Conservation (phyloP, 2,797 vertebrate genomes). For the Chlorospingus flavigularis region DNA sequence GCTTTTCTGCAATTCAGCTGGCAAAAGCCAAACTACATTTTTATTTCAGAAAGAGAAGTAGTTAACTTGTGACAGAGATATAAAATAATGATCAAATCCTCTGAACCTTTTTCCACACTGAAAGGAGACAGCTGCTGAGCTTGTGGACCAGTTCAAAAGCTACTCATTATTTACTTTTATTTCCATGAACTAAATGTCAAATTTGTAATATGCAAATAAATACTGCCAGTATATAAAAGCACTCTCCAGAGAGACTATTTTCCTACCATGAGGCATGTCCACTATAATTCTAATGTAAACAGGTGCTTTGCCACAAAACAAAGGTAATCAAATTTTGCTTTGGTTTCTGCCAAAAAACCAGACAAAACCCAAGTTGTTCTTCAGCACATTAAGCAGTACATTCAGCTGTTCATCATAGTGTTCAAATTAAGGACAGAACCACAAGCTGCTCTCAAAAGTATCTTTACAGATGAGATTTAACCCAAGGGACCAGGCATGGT, state of each 20-base stretch:
- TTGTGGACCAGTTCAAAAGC: background rate
- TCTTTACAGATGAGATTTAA: background rate
- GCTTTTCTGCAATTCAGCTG: background rate
- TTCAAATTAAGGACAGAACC: background rate
- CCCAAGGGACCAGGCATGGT: background rate
- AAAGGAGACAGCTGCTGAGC: constrained; percentile 4
- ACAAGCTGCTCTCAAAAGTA: background rate
- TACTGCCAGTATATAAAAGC: background rate
- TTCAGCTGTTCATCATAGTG: background rate
- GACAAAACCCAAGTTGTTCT: background rate
- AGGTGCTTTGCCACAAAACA: background rate
- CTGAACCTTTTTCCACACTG: background rate
- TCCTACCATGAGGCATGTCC: background rate
- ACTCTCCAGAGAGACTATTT: background rate
- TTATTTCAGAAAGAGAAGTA: background rate
- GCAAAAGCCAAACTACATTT: background rate
- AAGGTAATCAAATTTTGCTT: background rate
- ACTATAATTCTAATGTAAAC: background rate
- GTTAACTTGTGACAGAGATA: background rate
- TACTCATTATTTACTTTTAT: constrained; percentile 16
- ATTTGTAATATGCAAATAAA: constrained; percentile 32
- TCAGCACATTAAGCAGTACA: background rate
- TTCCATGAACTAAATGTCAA: background rate
- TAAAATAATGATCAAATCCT: background rate
- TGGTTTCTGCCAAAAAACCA: background rate